phyloP scores from a whole-genome alignment of 1,140 invertebrate species.

The Aporrectodea caliginosa region DNA sequence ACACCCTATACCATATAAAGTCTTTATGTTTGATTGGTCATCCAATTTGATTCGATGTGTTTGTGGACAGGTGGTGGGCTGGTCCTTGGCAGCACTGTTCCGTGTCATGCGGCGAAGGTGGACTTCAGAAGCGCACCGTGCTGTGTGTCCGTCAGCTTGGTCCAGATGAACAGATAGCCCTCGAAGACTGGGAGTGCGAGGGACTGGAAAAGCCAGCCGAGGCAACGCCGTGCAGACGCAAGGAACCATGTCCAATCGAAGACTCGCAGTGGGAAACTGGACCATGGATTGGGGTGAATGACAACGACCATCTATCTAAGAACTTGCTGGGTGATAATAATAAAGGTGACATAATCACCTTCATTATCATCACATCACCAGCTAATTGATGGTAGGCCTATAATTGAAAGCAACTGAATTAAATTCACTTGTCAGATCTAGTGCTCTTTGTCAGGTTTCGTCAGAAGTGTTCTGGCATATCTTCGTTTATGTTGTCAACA shows the following conservation, averaged over 20 bases:
- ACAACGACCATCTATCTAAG: too few relatives aligned
- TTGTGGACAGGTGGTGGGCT: constrained; percentile 70
- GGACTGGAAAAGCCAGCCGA: constrained; percentile 61
- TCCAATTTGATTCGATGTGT: constrained; percentile 7
- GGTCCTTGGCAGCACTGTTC: constrained; percentile 80
- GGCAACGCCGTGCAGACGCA: constrained; percentile 62
- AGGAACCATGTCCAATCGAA: constrained; percentile 53
- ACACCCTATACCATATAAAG: constrained; percentile 14
- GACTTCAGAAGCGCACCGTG: constrained; percentile 65
- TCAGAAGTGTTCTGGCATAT: too few relatives aligned
- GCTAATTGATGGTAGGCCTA: too few relatives aligned
- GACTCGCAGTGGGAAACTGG: constrained; percentile 40
- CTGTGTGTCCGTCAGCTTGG: constrained; percentile 65
- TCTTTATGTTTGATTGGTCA: neutral
- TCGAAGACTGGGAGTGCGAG: constrained; percentile 67
- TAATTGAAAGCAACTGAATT: too few relatives aligned
- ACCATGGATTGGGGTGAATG: constrained; percentile 43
- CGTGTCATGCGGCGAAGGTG: constrained; percentile 65
- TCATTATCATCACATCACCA: too few relatives aligned
- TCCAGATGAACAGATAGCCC: constrained; percentile 64
- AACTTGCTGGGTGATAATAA: too few relatives aligned
- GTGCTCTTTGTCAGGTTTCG: too few relatives aligned
- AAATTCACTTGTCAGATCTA: too few relatives aligned
- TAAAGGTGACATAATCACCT: too few relatives aligned
- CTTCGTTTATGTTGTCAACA: too few relatives aligned